Base-by-base conservation (phyloP, 64 coral and sea anemone species). In the Stylophora pistillata region DNA sequence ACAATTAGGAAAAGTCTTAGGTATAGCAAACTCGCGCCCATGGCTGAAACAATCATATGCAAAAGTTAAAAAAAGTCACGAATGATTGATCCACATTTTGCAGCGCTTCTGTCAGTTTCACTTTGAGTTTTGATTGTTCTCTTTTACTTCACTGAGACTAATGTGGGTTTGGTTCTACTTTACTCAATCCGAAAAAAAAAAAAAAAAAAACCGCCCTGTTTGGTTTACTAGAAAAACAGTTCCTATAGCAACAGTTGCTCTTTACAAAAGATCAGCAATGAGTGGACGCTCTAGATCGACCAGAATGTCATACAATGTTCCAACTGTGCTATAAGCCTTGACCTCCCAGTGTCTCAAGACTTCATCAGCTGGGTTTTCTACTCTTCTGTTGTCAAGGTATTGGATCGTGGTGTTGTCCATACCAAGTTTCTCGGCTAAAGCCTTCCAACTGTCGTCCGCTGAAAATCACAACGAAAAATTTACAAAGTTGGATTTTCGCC, bases 271-370 rank as follows among this genome's bases (percentile, higher is more conserved):
- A 73, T 96, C 94, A 1, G 94, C 94, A 68, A 87, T 82, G 5
- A 56, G 4, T 63, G 94, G 94, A 34, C 3, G 88, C 0, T 64
- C 76, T 26, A 93, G 34, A 10, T 64, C 23, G 0, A 92, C 91
- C 15, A 96, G 82, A 55, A 77, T 82, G 52, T 93, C 52, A 81
- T 96, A 96, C 41, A 96, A 21, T 10, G 25, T 55, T 16, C 94
- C 94, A 0, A 96, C 77, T 15, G 75, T 85, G 70, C 86, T 92
- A 18, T 82, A 71, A 41, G 86, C 13, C 55, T 90, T 96, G 13
- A 91, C 86, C 58, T 96, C 91, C 94, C 94, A 96, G 53, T 32
- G 37, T 63, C 58, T 86, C 9, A 96, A 62, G 20, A 90, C 91
- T 56, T 93, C 94, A 30, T 96, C 94, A 21, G 91, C 94, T 17